These are phyloP conservation scores for Parnassius orleans DNA, from an alignment of 2,888 invertebrate genomes.

Conservation along the genomic window DNA sequence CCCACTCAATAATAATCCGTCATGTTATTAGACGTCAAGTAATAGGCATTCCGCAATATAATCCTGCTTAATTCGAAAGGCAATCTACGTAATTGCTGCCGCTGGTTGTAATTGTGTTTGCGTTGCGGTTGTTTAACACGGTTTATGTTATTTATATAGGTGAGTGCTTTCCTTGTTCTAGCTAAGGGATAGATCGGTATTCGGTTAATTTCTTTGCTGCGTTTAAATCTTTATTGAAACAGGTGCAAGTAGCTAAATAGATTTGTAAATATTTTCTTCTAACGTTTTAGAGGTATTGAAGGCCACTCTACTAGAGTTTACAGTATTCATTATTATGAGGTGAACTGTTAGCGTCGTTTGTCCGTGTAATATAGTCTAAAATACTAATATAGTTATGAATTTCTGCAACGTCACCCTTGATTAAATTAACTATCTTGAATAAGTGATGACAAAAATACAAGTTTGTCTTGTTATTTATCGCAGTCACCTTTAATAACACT, in stretches of 20 bases:
- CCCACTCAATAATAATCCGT: too few species aligned
- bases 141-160: conserved; percentile 15
- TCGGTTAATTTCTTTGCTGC: not conserved
- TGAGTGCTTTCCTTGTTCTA: conserved; percentile 6
- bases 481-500: too few species aligned
- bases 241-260: conserved; percentile 10
- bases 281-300: not conserved
- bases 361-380: too few species aligned
- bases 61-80: conserved; percentile 17
- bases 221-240: conserved; percentile 3
- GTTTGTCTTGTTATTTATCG: too few species aligned
- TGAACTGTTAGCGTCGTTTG: too few species aligned
- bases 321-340: too few species aligned
- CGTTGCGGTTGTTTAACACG: conserved; percentile 6
- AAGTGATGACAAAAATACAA: too few species aligned
- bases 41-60: not conserved
- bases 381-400: too few species aligned
- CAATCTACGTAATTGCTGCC: conserved; percentile 2
- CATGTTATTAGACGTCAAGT: too few species aligned
- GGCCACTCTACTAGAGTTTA: too few species aligned
- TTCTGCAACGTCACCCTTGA: too few species aligned
- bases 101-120: conserved; percentile 5
- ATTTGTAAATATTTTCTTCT: conserved; percentile 1
- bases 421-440: too few species aligned
- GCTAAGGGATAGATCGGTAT: conserved; percentile 8